Evolutionary conservation across 2,888 invertebrate genomes (phyloP), one percentile per base, ranked within the genome.

Genomic region (Pecten maximus): DNA sequence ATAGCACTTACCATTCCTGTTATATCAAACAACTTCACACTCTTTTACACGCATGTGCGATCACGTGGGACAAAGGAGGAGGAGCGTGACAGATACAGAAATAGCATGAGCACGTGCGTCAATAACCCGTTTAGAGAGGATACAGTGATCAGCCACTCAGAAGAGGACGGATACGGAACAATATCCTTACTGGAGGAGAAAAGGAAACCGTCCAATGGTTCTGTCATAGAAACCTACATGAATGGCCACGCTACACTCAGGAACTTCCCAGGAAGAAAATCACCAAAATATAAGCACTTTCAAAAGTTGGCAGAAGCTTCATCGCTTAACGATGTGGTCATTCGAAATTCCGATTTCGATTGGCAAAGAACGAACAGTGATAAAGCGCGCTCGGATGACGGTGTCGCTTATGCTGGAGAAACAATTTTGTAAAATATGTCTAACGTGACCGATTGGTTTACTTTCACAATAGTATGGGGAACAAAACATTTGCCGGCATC

Each of bases 1-100:
- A 94, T 96, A 40, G 96, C 96, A 0, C 94, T 96, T 35, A 96
- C 96, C 48, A 96, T 96, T 92, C 96, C 96, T 19, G 96, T 96
- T 54, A 96, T 96, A 74, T 96, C 96, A 74, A 96, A 96, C 93
- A 96, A 96, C 93, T 96, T 96, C 90, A 95, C 96, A 23, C 94
- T 96, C n/a, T 96, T 96, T 92, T 96, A 96, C 92, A 94, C 95
- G 10, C 96, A 96, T 91, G 96, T 96, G 44, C 93, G 96, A n/a
- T 96, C 96, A 0, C 92, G 95, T 40, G 92, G 92, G 40, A 90
- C 92, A 15, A 92, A 92, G 74, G 91, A 91, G 23, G 91, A 88
- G 28, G 87, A 74, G 1, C 86, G 90, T 2, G 88, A 89, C 3
- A 54, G 44, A 0, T 89, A 92, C 40, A 93, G 91, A 54, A 89